phyloP scores from a whole-genome alignment of 2,888 invertebrate species.

The Melanotus villosus region DNA sequence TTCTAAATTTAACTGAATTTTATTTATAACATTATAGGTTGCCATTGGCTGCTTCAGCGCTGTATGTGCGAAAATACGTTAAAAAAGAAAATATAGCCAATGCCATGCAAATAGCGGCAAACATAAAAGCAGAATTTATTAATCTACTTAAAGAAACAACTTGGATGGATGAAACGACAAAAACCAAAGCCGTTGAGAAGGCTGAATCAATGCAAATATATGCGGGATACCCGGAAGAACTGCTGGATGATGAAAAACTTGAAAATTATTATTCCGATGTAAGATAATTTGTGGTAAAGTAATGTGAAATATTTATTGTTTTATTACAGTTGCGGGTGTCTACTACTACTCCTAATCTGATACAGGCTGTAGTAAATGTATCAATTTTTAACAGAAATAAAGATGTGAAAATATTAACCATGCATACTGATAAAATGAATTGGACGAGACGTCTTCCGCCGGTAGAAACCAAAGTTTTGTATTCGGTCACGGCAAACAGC shows the following conservation, averaged over 20 bases:
- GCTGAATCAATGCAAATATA: constrained; percentile 88
- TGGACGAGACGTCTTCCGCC: too few relatives aligned
- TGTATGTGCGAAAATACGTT: constrained; percentile 91
- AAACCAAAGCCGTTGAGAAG: constrained; percentile 82
- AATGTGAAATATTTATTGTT: too few relatives aligned
- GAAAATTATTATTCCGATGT: constrained; percentile 84
- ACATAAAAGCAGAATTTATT: constrained; percentile 86
- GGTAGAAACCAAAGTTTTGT: too few relatives aligned
- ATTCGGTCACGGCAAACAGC: too few relatives aligned
- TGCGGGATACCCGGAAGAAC: constrained; percentile 93
- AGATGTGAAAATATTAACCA: too few relatives aligned
- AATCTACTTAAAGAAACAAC: constrained; percentile 84
- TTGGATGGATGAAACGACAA: constrained; percentile 95
- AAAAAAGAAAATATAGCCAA: constrained; percentile 86
- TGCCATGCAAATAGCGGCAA: constrained; percentile 89
- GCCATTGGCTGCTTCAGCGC: constrained; percentile 83
- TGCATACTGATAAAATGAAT: too few relatives aligned
- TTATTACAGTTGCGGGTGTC: too few relatives aligned
- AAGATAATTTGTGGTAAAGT: too few relatives aligned
- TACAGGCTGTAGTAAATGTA: too few relatives aligned
- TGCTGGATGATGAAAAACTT: constrained; percentile 85
- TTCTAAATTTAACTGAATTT: background rate
- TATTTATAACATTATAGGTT: constrained; percentile 70
- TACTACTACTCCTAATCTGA: too few relatives aligned
- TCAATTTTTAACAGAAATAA: too few relatives aligned